phyloP scores from a whole-genome alignment of 2,888 invertebrate species.

The Campoletis raptor region DNA sequence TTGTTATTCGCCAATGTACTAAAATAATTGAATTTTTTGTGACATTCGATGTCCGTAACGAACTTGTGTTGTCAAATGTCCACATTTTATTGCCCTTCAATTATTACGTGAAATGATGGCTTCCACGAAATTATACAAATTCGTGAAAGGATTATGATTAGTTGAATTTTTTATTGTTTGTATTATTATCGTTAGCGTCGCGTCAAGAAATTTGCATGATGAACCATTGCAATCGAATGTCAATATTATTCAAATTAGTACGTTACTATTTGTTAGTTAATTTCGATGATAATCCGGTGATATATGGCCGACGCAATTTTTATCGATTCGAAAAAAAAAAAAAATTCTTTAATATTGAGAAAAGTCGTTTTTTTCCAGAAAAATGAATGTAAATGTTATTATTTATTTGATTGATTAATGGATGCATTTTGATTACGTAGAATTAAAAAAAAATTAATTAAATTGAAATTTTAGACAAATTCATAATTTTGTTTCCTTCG shows the following conservation, averaged over 20 bases:
- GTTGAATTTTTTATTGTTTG: not conserved
- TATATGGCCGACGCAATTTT: not conserved
- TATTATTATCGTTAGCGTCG: not conserved
- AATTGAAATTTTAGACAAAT: too few relatives aligned
- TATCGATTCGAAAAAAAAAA: not conserved
- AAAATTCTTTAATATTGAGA: too few relatives aligned
- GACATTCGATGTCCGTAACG: not conserved
- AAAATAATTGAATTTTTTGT: not conserved
- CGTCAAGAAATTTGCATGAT: not conserved
- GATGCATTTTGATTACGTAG: too few relatives aligned
- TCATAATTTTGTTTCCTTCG: not conserved
- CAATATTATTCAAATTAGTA: not conserved
- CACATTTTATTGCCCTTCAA: not conserved
- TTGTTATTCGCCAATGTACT: not conserved
- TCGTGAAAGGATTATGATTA: not conserved
- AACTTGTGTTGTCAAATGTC: not conserved
- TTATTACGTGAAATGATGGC: not conserved
- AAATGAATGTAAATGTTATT: too few relatives aligned
- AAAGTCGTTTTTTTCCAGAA: too few relatives aligned
- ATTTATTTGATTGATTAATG: too few relatives aligned
- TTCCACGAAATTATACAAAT: not conserved
- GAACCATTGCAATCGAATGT: not conserved
- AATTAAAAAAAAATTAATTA: too few relatives aligned
- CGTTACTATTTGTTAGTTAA: not conserved
- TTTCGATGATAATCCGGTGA: not conserved